Evolutionary conservation across 2,113 vertebrate species (phyloP).

Genomic region (Coryphaenoides rupestris): DNA sequence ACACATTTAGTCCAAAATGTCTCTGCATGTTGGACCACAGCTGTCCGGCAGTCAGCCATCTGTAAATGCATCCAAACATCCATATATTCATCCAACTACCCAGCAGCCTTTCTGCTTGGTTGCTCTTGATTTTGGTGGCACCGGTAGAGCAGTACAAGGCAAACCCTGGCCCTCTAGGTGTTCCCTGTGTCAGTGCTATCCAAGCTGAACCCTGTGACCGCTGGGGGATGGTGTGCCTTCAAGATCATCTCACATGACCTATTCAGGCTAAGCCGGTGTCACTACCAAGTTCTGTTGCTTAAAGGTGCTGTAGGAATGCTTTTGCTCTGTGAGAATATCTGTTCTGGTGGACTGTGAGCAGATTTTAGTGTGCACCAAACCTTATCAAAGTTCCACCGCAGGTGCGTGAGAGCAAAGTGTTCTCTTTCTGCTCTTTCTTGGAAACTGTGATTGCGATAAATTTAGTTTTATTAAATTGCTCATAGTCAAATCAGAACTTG

Average conservation of each 20-base stretch:
- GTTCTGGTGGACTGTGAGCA: too few species aligned
- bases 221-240: neutral
- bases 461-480: too few species aligned
- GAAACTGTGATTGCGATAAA: too few species aligned
- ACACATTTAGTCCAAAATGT: neutral
- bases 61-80: neutral
- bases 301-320: too few species aligned
- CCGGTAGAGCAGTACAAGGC: too few species aligned
- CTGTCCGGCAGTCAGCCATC: neutral
- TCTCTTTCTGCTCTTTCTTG: too few species aligned
- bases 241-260: neutral
- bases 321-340: too few species aligned
- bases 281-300: too few species aligned
- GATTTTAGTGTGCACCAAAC: too few species aligned
- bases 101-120: neutral
- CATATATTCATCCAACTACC: neutral
- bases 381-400: too few species aligned
- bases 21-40: neutral
- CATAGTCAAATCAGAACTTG: too few species aligned
- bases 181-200: neutral
- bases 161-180: neutral
- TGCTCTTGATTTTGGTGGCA: neutral
- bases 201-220: neutral
- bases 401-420: too few species aligned
- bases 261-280: neutral